Percentiles rank a stretch among this genome's conserved stretches.
Conservation (phyloP, 2,888 invertebrate species). For the Altica lythri region DNA sequence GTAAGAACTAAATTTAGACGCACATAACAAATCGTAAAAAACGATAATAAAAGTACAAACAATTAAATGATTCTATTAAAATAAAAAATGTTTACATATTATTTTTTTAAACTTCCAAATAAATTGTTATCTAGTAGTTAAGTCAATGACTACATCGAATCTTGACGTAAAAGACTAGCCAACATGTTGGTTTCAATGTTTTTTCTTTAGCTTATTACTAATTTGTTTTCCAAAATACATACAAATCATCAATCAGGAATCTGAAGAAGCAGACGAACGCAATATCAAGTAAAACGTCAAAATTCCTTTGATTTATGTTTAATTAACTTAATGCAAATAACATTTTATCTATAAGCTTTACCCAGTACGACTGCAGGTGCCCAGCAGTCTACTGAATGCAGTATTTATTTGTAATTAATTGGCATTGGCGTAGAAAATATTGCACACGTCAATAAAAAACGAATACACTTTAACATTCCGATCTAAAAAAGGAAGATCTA, state of each 20-base stretch:
- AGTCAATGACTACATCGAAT: too few species aligned
- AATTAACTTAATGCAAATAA: constrained; percentile 5
- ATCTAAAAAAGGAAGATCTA: constrained; percentile 17
- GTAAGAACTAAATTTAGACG: too few species aligned
- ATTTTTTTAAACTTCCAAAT: too few species aligned
- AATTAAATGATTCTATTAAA: too few species aligned
- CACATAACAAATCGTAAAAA: too few species aligned
- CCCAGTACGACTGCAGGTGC: constrained; percentile 1
- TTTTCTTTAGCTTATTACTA: too few species aligned
- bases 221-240: constrained; percentile 1
- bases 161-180: too few species aligned
- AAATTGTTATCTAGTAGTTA: too few species aligned
- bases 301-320: constrained; percentile 4
- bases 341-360: constrained; percentile 4
- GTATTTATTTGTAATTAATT: constrained; percentile 7
- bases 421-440: constrained; percentile 9
- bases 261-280: neutral
- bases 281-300: neutral
- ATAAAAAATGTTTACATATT: too few species aligned
- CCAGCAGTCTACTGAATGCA: constrained; percentile 3
- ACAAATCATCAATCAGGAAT: neutral
- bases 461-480: constrained; percentile 12
- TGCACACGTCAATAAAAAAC: constrained; percentile 6
- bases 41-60: too few species aligned
- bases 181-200: too few species aligned